Conservation (phyloP, 2,797 vertebrate species). For the Pantherophis alleghaniensis region DNA sequence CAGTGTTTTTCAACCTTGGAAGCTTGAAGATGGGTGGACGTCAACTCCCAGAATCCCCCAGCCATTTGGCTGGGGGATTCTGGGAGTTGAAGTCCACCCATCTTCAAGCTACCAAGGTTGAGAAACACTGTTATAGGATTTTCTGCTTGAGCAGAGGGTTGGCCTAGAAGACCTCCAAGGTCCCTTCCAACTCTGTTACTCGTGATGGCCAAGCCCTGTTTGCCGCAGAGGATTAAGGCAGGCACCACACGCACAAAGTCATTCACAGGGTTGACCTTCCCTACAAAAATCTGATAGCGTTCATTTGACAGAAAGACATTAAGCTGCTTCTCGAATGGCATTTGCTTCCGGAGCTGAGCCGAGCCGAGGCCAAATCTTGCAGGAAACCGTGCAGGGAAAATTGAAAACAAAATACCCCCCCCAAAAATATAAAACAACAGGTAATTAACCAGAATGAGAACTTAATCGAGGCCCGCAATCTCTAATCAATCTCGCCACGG, state of each 20-base stretch:
- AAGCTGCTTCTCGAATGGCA: fast-evolving
- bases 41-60: no score
- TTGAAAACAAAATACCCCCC: constrained; percentile 31
- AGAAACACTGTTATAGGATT: background rate
- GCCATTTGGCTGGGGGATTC: no score
- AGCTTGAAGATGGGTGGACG: no score
- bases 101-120: no score
- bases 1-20: no score
- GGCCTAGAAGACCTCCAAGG: background rate
- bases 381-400: constrained; percentile 21
- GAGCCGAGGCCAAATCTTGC: constrained; percentile 16
- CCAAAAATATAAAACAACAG: constrained; percentile 50
- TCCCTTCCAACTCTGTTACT: background rate
- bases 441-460: constrained; percentile 61
- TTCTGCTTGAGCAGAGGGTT: background rate
- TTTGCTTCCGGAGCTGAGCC: fast-evolving
- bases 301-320: constrained; percentile 19
- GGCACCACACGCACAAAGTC: background rate
- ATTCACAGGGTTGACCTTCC: constrained; percentile 34
- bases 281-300: constrained; percentile 30
- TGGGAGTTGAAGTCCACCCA: no score
- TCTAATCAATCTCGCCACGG: constrained; percentile 58
- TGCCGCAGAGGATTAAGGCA: constrained; percentile 19
- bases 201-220: background rate
- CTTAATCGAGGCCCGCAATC: constrained; percentile 44